Percentiles rank a stretch among this genome's conserved stretches.
Conservation (phyloP, 2,113 vertebrate species). For the Chionomys nivalis region DNA sequence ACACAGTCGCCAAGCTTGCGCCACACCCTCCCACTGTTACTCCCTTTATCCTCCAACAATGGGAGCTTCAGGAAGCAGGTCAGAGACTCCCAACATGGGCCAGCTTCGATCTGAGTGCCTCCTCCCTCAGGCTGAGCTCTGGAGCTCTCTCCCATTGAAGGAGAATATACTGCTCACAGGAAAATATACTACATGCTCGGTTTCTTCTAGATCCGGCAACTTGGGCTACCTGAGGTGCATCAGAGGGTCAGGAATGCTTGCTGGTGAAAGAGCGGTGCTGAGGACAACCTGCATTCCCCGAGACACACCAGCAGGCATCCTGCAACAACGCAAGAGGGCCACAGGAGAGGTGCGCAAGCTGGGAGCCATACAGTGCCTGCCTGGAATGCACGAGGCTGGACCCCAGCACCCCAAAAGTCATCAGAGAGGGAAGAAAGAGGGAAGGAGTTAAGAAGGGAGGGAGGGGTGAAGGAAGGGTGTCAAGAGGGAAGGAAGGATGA, state of each 20-base stretch:
- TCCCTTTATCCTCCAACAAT: not conserved
- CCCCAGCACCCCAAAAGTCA: not conserved
- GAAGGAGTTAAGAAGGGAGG: not conserved
- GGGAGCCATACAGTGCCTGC: no score
- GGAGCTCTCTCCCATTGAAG: not conserved
- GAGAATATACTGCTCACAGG: not conserved
- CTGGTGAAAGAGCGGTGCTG: not conserved
- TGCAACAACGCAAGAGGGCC: not conserved
- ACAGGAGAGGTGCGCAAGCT: not conserved
- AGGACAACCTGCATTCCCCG: not conserved
- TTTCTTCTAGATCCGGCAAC: not conserved
- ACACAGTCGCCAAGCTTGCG: not conserved
- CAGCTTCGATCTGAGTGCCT: not conserved
- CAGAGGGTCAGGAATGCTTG: not conserved
- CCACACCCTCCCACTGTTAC: not conserved
- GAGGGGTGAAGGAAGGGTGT: no score
- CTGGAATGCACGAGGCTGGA: not conserved
- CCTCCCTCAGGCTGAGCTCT: not conserved
- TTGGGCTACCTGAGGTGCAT: not conserved
- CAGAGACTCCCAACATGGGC: not conserved
- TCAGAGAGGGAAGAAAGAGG: not conserved
- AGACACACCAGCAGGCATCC: not conserved
- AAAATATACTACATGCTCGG: not conserved
- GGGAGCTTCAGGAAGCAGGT: not conserved
- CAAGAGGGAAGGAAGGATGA: no score